Conservation (phyloP, 2,113 vertebrate genomes). For the Crotalus helleri region DNA sequence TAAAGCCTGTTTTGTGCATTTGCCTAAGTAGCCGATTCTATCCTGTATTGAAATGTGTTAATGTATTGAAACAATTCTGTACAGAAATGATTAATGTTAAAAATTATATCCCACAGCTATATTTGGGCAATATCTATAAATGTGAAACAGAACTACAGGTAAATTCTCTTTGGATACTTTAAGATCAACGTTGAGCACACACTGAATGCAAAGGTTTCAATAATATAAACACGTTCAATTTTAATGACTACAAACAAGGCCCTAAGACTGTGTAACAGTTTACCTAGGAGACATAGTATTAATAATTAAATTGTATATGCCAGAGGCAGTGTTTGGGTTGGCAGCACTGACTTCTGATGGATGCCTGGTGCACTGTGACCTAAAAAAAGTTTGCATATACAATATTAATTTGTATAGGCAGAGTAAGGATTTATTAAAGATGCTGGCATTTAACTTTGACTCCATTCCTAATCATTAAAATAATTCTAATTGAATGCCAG, state of each 20-base stretch:
- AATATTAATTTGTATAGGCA: conserved; percentile 82
- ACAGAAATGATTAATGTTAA: conserved; percentile 88
- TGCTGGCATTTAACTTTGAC: conserved; percentile 79
- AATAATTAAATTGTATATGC: conserved; percentile 95
- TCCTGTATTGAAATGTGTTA: conserved; percentile 91
- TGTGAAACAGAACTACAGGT: conserved; percentile 78
- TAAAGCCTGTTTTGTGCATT: conserved; percentile 61
- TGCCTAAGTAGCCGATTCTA: conserved; percentile 76
- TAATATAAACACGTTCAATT: conserved; percentile 93
- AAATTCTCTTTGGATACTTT: conserved; percentile 83
- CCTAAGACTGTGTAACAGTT: conserved; percentile 84
- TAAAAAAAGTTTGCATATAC: conserved; percentile 86
- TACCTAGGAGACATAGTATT: conserved; percentile 92
- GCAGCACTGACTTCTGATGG: conserved; percentile 85
- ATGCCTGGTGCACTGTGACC: conserved; percentile 87
- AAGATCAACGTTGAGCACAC: conserved; percentile 79
- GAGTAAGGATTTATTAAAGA: conserved; percentile 83
- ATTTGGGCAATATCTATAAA: conserved; percentile 74
- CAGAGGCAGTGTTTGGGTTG: conserved; percentile 87
- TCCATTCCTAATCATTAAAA: conserved; percentile 78
- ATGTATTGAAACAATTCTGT: conserved; percentile 80
- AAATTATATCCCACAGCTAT: conserved; percentile 82
- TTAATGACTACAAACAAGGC: conserved; percentile 90
- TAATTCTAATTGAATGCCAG: conserved; percentile 78
- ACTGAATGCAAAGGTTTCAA: conserved; percentile 77